Base-by-base conservation (phyloP, 1,140 invertebrate genomes). In the Nymphalis io region DNA sequence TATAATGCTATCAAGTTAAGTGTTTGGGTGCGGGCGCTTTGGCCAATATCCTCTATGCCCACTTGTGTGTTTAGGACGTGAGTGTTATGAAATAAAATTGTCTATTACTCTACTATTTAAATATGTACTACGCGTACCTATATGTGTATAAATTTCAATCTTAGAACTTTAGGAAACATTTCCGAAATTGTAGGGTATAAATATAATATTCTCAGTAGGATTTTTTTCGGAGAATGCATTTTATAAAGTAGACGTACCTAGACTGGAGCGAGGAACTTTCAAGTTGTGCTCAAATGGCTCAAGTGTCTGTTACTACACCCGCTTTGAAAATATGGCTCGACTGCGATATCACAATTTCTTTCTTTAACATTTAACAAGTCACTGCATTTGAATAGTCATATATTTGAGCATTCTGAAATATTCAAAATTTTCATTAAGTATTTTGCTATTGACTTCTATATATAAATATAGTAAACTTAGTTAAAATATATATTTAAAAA, bases 221-320 rank as follows among this genome's bases (percentile, higher is more conserved):
- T 53, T 39, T 68, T 64, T 63, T 60, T 16, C 27, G 39, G 51
- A 48, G 61, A 74, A 68, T 71, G 55, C 63, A 68, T 60, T 65
- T 71, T 63, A 74, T 71, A 60, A 71, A 71, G 38, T 62, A 68
- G 44, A 8, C n/a, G 40, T 46, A 59, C 55, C 55, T 21, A 62
- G 42, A 60, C 40, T 38, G 58, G 48, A 59, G 44, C 33, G 55
- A 67, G 68, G 39, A 40, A 46, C 53, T 61, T 57, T 61, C 53
- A 60, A 57, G 55, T 27, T 38, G 69, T 44, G 44, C 60, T 63
- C 60, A 58, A 70, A 62, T 70, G 68, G 51, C 59, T 18, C 48
- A 58, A 70, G 61, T 46, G 39, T 61, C 44, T 46, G 27, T 23
- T 59, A 51, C 46, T 71, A 12, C 55, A 65, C 21, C 27, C 57